Percentiles rank a stretch among this genome's conserved stretches.
Evolutionary conservation across 2,113 vertebrate species (phyloP).

Genomic region (Neopipo cinnamomea): DNA sequence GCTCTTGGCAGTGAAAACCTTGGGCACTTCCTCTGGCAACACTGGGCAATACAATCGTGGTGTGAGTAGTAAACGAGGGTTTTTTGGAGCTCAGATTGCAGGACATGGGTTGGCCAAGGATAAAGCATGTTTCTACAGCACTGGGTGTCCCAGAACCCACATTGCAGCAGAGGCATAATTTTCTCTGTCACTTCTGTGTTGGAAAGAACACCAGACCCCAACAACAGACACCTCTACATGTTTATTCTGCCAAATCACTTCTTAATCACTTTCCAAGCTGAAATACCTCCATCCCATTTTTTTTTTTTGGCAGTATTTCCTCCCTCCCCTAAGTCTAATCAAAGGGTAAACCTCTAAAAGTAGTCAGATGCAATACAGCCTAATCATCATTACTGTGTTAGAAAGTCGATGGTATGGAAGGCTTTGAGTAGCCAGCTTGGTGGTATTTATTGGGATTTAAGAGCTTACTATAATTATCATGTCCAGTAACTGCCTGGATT

Average conservation of each 20-base stretch:
- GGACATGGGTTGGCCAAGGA: background rate
- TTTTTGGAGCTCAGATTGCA: background rate
- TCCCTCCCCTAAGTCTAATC: background rate
- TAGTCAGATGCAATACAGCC: background rate
- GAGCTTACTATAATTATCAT: slow-evolving; percentile 41
- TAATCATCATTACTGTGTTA: slow-evolving; percentile 7
- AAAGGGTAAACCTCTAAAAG: background rate
- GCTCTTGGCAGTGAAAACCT: background rate
- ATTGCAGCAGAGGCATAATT: background rate
- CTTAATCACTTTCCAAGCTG: background rate
- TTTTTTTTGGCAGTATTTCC: background rate
- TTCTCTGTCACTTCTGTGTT: background rate
- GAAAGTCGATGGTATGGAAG: background rate
- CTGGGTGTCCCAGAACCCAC: background rate
- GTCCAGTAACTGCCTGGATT: slow-evolving; percentile 12
- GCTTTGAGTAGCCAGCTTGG: slow-evolving; percentile 18
- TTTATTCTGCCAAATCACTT: background rate
- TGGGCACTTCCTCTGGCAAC: background rate
- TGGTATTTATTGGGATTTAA: slow-evolving; percentile 46
- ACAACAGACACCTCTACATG: background rate
- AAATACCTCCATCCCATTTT: background rate
- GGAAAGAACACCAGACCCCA: background rate
- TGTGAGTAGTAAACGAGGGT: background rate
- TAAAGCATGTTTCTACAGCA: background rate
- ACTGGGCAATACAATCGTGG: background rate